Conservation (phyloP, 1,140 invertebrate genomes). For the Neodiprion fabricii region DNA sequence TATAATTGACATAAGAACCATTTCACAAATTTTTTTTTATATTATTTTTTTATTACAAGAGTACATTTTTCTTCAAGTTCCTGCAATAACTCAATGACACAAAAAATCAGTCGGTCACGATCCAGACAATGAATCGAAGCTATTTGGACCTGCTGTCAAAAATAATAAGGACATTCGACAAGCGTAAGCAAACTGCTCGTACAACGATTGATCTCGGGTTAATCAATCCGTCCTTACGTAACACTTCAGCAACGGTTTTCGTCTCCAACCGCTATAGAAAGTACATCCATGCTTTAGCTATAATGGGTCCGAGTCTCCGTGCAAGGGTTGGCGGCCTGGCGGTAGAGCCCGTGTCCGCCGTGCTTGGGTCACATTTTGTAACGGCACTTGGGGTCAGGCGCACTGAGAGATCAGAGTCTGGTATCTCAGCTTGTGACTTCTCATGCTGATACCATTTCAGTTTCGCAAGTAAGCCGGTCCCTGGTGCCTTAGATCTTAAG, state of each 20-base stretch:
- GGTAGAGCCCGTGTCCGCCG: neutral
- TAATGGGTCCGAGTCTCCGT: neutral
- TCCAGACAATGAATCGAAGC: no score
- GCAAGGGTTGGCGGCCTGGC: neutral
- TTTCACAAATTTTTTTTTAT: no score
- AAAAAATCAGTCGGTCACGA: no score
- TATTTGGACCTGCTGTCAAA: no score
- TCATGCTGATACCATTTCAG: conserved; percentile 3
- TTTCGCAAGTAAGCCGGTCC: neutral
- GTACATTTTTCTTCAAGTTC: no score
- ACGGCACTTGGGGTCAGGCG: neutral
- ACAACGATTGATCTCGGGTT: no score
- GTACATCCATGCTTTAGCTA: neutral
- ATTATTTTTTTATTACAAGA: no score
- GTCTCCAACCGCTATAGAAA: neutral
- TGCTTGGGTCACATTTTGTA: conserved; percentile 5
- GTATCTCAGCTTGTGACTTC: conserved; percentile 2
- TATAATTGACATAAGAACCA: no score
- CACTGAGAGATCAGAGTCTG: neutral
- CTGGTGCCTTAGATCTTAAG: neutral
- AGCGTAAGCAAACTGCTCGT: no score
- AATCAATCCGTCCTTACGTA: neutral
- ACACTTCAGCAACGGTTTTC: neutral
- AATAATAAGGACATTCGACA: no score
- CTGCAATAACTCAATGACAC: no score